Evolutionary conservation across 2,797 vertebrate species (phyloP), one percentile per base, ranked within the genome.

Genomic region (Perodicticus potto): DNA sequence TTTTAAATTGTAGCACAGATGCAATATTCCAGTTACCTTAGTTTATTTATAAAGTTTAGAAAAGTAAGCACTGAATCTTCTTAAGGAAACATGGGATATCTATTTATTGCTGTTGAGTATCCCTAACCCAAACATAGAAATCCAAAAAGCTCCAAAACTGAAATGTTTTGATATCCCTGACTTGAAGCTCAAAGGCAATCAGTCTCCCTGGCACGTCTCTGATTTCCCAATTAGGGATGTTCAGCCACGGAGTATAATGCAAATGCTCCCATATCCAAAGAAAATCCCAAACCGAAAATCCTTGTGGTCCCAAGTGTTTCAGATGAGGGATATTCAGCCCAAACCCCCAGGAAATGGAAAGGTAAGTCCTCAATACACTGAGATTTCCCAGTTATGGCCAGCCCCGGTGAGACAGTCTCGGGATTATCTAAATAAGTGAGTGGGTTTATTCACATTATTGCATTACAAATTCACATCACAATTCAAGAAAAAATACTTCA

Each of bases 401-500:
- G 22, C 34, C 7, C 23, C 0, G 0, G 17, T 55, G 27, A 69
- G n/a, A 61, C 20, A 20, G 23, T 57, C 69, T 61, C 16, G 55
- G 83, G 65, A 27, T 43, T 37, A 61, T 10, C 69, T 55, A 74
- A 67, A 34, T 20, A 9, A 1, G 16, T 11, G 19, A 78, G 29
- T 6, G 22, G 59, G 20, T 32, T 76, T 70, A 29, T 53, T 83
- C 23, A 76, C 63, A 83, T n/a, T 77, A 53, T 7, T 53, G 74
- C 29, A n/a, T 53, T 67, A 32, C 65, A n/a, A 19, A 49, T 14
- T 49, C 49, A 49, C 49, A 14, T 49, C 49, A 14, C 49, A 49
- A 49, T 49, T 49, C 72, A 77, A 82, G 20, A 55, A 82, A 37
- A 84, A 96, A 86, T 55, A 67, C 59, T 89, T 95, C 7, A 80